Percentiles rank a stretch among this genome's conserved stretches.
Evolutionary conservation across 2,113 vertebrate species (phyloP).

Genomic region (Dasyprocta punctata): DNA sequence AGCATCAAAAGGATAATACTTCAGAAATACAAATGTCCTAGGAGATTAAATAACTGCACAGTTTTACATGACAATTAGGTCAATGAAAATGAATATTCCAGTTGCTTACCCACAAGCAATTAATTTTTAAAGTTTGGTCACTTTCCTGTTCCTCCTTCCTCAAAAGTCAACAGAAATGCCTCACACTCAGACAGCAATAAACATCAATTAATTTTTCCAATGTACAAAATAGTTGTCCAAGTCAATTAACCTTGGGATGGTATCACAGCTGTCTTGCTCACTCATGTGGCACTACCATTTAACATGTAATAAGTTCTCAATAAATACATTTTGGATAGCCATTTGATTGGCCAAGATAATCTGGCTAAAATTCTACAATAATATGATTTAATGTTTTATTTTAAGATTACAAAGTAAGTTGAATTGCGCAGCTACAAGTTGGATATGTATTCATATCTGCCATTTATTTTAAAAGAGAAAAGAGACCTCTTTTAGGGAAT

Average conservation of each 20-base stretch:
- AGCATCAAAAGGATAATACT: conserved; percentile 47
- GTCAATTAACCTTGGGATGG: not conserved
- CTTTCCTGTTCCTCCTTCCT: not conserved
- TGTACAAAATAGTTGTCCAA: conserved; percentile 38
- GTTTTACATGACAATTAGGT: conserved; percentile 34
- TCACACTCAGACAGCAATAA: conserved; percentile 18
- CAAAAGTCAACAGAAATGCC: not conserved
- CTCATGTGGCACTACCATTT: not conserved
- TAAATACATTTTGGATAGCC: not conserved
- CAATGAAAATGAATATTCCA: conserved; percentile 33
- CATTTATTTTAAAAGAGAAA: conserved; percentile 46
- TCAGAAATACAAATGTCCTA: conserved; percentile 54
- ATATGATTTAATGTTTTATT: not conserved
- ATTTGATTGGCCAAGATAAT: not conserved
- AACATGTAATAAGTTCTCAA: not conserved
- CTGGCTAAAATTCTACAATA: not conserved
- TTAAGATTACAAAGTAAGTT: conserved; percentile 14
- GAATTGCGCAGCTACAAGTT: not conserved
- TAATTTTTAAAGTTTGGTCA: conserved; percentile 55
- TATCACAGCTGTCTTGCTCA: not conserved
- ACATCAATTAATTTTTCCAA: not conserved
- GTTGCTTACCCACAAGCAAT: conserved; percentile 54
- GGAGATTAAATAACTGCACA: conserved; percentile 51
- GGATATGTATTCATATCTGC: not conserved
- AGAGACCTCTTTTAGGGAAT: not conserved